Conservation (phyloP, 1,140 invertebrate genomes). For the Choristoneura fumiferana region DNA sequence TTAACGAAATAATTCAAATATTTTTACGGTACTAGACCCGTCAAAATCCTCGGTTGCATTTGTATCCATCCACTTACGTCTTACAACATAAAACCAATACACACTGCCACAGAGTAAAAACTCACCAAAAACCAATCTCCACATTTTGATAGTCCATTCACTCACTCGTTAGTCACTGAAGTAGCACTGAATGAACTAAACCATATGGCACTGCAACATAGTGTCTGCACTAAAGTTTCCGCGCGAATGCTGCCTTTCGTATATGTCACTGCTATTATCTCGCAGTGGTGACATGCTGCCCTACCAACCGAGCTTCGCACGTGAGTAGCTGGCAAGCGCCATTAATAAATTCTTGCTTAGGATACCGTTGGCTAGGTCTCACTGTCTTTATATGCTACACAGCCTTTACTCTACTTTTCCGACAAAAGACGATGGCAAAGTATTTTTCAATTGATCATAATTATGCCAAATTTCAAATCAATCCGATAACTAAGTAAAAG, state of each 20-base stretch:
- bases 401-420: neutral
- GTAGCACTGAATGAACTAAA: neutral
- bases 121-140: constrained; percentile 5
- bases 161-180: neutral
- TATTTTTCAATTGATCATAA: too few species aligned
- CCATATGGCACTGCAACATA: neutral
- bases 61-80: neutral
- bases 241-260: constrained; percentile 7
- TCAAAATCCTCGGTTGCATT: too few species aligned
- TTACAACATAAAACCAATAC: neutral
- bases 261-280: constrained; percentile 9
- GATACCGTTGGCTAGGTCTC: neutral
- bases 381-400: too few species aligned
- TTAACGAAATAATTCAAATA: too few species aligned
- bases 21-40: too few species aligned
- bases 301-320: neutral
- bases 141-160: constrained; percentile 13
- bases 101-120: neutral
- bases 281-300: neutral
- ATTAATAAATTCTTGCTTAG: neutral
- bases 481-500: too few species aligned
- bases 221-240: neutral
- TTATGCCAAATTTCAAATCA: too few species aligned
- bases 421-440: too few species aligned
- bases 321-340: neutral